Conservation (phyloP, 2,113 vertebrate species). For the Micronycteris hirsuta region DNA sequence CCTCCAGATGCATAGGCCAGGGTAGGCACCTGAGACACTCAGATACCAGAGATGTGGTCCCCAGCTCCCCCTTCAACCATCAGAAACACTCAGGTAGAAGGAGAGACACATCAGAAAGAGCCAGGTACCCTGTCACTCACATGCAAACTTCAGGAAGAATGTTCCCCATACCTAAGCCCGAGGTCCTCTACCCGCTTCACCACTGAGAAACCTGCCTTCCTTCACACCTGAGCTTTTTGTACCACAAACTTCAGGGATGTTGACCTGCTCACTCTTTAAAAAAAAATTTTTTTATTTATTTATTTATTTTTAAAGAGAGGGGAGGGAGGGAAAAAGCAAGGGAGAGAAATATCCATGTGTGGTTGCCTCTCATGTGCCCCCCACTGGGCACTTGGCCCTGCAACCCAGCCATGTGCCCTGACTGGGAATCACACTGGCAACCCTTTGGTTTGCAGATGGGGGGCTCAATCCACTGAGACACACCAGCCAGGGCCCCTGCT, state of each 20-base stretch:
- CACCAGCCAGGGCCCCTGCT: neutral
- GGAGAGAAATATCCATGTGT: too few species aligned
- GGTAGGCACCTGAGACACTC: neutral
- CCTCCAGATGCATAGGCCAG: neutral
- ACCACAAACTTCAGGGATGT: neutral
- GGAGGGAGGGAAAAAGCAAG: too few species aligned
- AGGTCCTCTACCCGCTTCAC: neutral
- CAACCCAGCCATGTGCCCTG: too few species aligned
- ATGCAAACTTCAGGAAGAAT: neutral
- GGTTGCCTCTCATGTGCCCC: too few species aligned
- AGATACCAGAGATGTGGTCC: neutral
- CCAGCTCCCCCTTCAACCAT: neutral
- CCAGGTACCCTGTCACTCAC: neutral
- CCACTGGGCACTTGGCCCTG: too few species aligned
- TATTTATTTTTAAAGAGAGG: too few species aligned
- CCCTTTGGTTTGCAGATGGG: too few species aligned
- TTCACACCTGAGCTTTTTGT: neutral
- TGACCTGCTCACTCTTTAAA: neutral
- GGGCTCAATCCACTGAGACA: too few species aligned
- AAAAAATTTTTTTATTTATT: too few species aligned
- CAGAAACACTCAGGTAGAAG: neutral
- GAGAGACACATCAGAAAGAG: neutral
- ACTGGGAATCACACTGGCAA: too few species aligned
- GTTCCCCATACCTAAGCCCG: too few species aligned
- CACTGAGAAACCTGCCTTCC: neutral